These are phyloP conservation scores for Leptodirus hochenwartii DNA, from an alignment of 2,888 invertebrate species.

Conservation along the genomic window DNA sequence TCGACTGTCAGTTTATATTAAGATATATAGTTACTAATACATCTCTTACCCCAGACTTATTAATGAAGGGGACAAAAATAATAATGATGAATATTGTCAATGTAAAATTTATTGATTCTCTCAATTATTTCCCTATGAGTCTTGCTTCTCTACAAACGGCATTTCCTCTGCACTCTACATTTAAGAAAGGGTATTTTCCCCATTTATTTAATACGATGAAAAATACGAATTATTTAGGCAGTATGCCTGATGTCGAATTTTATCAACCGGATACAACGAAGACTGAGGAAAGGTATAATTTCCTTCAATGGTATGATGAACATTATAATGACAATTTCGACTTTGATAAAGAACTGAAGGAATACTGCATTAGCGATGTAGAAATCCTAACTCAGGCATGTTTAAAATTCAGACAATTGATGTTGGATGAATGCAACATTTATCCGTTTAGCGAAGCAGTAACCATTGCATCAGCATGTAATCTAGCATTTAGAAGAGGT, in stretches of 20 bases:
- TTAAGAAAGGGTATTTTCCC: conserved; percentile 15
- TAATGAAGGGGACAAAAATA: conserved; percentile 11
- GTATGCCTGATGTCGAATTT: conserved; percentile 9
- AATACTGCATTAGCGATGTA: conserved; percentile 14
- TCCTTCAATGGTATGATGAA: conserved; percentile 11
- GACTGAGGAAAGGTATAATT: conserved; percentile 3
- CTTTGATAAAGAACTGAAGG: conserved; percentile 16
- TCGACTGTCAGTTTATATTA: conserved; percentile 11
- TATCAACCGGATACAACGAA: conserved; percentile 9
- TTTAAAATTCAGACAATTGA: too few species aligned
- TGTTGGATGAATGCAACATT: too few species aligned
- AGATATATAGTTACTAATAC: conserved; percentile 9
- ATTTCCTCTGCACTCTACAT: conserved; percentile 9
- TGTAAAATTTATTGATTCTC: conserved; percentile 15
- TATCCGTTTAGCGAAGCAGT: too few species aligned
- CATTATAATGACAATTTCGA: conserved; percentile 12
- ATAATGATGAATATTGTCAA: conserved; percentile 10
- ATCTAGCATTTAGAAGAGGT: too few species aligned
- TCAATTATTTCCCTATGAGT: conserved; percentile 14
- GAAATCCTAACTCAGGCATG: too few species aligned
- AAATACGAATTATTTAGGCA: conserved; percentile 11
- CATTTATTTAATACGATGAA: conserved; percentile 13
- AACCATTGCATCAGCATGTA: too few species aligned
- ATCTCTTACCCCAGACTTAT: conserved; percentile 8
- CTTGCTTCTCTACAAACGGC: conserved; percentile 12